phyloP scores from a whole-genome alignment of 2,113 vertebrate genomes.

The Sitta europaea region DNA sequence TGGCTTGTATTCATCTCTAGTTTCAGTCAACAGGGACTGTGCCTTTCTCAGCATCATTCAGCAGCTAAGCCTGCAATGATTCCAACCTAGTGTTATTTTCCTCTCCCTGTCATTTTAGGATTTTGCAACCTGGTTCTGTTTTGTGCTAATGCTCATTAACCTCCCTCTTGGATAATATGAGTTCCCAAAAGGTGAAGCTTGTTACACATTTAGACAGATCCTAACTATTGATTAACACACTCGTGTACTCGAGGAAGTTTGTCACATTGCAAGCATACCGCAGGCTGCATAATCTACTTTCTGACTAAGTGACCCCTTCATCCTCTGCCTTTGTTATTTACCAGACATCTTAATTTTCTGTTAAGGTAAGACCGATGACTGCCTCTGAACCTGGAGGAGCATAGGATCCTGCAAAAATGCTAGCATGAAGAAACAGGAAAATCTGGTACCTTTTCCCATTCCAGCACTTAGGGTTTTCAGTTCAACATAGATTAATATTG shows the following conservation, averaged over 20 bases:
- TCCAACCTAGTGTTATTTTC: neutral
- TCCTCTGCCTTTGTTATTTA: neutral
- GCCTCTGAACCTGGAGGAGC: neutral
- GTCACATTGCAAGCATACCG: neutral
- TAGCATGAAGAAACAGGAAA: neutral
- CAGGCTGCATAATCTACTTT: neutral
- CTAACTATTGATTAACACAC: slow-evolving; percentile 7
- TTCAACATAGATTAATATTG: neutral
- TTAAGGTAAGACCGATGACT: neutral
- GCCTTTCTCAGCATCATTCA: neutral
- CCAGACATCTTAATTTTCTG: slow-evolving; percentile 1
- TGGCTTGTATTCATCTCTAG: slow-evolving; percentile 12
- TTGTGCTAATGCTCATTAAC: slow-evolving; percentile 10
- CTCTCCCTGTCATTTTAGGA: neutral
- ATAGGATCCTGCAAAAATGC: neutral
- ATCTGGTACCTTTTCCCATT: neutral
- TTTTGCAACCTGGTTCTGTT: slow-evolving; percentile 9
- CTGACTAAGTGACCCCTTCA: neutral
- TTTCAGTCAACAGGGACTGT: slow-evolving; percentile 16
- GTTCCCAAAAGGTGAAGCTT: neutral
- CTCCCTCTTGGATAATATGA: neutral
- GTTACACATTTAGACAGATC: neutral
- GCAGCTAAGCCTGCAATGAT: neutral
- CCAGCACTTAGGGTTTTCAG: neutral
- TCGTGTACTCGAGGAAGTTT: neutral